Evolutionary conservation across 2,113 vertebrate genomes (phyloP).

Genomic region (Atrichornis clamosus): DNA sequence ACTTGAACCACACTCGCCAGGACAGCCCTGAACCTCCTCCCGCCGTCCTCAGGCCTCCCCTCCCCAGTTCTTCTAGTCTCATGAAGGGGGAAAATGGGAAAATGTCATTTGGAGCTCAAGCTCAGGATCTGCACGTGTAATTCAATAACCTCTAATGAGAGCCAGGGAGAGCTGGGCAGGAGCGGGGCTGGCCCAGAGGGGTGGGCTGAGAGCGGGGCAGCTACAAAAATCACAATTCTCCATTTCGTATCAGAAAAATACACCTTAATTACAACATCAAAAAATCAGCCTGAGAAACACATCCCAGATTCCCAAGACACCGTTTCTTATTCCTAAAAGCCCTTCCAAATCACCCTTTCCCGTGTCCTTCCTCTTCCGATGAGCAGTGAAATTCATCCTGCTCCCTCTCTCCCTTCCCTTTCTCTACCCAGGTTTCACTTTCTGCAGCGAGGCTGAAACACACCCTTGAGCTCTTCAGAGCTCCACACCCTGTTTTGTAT

Average conservation of each 20-base stretch:
- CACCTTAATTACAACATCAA: not conserved
- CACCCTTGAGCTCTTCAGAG: not conserved
- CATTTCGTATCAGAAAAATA: not conserved
- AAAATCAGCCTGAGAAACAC: not conserved
- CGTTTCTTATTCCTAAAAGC: not conserved
- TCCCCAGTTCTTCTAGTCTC: not conserved
- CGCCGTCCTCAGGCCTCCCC: fast-evolving
- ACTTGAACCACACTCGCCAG: not conserved
- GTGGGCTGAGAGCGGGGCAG: not conserved
- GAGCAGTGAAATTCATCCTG: not conserved
- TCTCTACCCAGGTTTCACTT: not conserved
- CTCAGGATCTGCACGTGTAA: not conserved
- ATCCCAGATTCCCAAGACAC: not conserved
- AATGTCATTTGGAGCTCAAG: not conserved
- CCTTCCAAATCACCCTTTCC: not conserved
- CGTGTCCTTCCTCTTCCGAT: not conserved
- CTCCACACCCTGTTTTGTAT: constrained; percentile 2
- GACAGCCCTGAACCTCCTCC: not conserved
- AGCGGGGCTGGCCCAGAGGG: not conserved
- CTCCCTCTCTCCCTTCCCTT: not conserved
- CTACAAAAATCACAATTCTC: not conserved
- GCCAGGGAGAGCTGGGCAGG: not conserved
- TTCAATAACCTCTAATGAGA: not conserved
- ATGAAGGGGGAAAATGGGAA: not conserved
- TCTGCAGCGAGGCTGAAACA: not conserved